A percentile compares a stretch with the other conserved stretches of the same genome.
phyloP scores from a whole-genome alignment of 1,140 invertebrate genomes.

The Gyrodactylus salaris region DNA sequence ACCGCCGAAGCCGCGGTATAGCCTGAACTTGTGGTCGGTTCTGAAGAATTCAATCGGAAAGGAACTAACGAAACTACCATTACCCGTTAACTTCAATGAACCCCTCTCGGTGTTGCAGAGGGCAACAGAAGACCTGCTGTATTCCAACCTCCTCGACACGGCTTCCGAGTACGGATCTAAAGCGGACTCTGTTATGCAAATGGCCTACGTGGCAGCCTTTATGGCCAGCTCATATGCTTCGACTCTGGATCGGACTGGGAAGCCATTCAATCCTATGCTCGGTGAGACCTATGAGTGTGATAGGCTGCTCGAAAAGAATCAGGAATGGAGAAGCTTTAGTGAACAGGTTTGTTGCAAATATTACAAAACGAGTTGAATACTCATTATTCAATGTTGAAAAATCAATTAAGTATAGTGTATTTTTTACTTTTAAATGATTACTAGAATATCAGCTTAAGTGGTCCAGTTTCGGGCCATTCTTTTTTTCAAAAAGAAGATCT shows the following conservation, averaged over 20 bases:
- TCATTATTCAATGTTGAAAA: background rate
- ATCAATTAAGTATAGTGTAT: no score
- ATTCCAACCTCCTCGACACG: conserved; percentile 52
- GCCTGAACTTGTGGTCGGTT: conserved; percentile 73
- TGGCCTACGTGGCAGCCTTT: conserved; percentile 73
- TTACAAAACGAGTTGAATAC: background rate
- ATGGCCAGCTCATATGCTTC: conserved; percentile 76
- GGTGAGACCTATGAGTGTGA: conserved; percentile 86
- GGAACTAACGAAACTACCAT: conserved; percentile 81
- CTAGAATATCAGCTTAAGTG: no score
- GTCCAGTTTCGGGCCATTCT: no score
- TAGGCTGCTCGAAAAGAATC: conserved; percentile 39
- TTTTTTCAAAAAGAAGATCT: no score
- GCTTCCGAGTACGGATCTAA: conserved; percentile 35
- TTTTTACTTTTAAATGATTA: no score
- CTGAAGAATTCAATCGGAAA: conserved; percentile 99
- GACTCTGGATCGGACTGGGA: conserved; percentile 28
- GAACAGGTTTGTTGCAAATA: conserved; percentile 34
- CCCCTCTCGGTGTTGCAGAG: conserved; percentile 87
- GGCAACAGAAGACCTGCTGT: conserved; percentile 87
- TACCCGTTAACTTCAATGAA: conserved; percentile 77
- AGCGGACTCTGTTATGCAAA: conserved; percentile 52
- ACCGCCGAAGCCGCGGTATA: conserved; percentile 66
- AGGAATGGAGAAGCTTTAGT: conserved; percentile 61
- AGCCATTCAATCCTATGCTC: conserved; percentile 32